Evolutionary conservation across 92 coral and sea anemone species (phyloP), one percentile per base, ranked within the genome.

Genomic region (Muricea muricata): DNA sequence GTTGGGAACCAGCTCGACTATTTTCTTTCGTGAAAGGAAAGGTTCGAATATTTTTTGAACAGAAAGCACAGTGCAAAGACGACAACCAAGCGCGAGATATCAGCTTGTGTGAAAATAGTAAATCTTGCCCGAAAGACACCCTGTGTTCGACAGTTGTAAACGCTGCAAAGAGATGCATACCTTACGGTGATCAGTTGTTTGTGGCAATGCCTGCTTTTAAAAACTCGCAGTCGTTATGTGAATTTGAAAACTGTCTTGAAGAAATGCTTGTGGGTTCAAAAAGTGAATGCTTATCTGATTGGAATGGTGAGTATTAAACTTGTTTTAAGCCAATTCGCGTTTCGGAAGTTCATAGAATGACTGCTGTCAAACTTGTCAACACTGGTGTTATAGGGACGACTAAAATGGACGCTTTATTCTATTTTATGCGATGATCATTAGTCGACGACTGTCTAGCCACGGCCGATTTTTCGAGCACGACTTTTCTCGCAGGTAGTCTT

Each of bases 171-270:
- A 76, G 83, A 78, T 78, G 83, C 28, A 30, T 78, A 15, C 14
- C 63, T 0, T 4, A 14, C 8, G 58, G 2, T 17, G 33, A 57
- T 34, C 83, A 78, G 33, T 33, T 78, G 69, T 35, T 78, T 15
- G 57, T 78, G 0, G 31, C 41, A n/a, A 18, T 58, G 29, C 33
- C 71, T 7, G 39, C 42, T 57, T 11, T 34, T 7, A 21, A 12
- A 32, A 21, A 14, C 0, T 21, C 25, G 9, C 30, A 21, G 6
- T 20, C 17, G 21, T 14, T 26, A 13, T 78, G 83, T 58, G 23
- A 58, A 32, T 78, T 78, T 57, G 83, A 78, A 58, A 78, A 28
- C n/a, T 78, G 83, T 26, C 83, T 78, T 57, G 18, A 57, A 29
- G 71, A 78, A 32, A 35, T 35, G n/a, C 70, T 78, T 11, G 48